Evolutionary conservation across 2,113 vertebrate genomes (phyloP), one percentile per base, ranked within the genome.

Genomic region (Leucoraja erinaceus): DNA sequence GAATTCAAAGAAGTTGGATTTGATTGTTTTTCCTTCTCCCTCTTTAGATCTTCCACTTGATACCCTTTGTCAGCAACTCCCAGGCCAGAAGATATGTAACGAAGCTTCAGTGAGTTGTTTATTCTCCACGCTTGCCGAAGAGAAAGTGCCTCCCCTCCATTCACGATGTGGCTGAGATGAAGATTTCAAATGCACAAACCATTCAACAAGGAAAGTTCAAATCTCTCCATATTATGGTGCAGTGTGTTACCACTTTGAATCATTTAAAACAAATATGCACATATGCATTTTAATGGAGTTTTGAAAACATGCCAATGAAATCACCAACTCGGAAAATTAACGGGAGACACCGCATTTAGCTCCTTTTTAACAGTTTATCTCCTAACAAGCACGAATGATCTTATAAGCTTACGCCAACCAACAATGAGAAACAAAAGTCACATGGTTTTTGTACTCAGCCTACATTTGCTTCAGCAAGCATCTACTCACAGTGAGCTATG

Each of bases 381-480:
- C 31, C 90, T 91, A 54, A 90, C n/a, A 59, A 63, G n/a, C n/a
- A 88, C 61, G 1, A 72, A 91, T 74, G 20, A 91, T 14, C 20
- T 91, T 54, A 91, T 72, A 79, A 91, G 83, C 83, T 88, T 66
- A 63, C 61, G 63, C 63, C 59, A 88, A 91, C 90, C 31, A 91
- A 91, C 33, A 91, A 91, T 74, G 66, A 91, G 68, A 91, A 72
- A 74, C 33, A 91, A 91, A 74, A 70, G 59, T 91, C 90, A 74
- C 33, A 91, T 91, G 66, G 18, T 91, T 91, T 72, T 12, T 91
- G 68, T 70, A 91, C 38, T 91, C 18, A 74, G 68, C 90, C 90
- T 74, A 68, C 66, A 91, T 74, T 54, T 22, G 90, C 66, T 88
- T 63, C 68, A 33, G 83, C 59, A 72, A 91, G 90, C 90, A 91